Conservation (phyloP, 2,888 invertebrate species). For the Punctoribates punctum region DNA sequence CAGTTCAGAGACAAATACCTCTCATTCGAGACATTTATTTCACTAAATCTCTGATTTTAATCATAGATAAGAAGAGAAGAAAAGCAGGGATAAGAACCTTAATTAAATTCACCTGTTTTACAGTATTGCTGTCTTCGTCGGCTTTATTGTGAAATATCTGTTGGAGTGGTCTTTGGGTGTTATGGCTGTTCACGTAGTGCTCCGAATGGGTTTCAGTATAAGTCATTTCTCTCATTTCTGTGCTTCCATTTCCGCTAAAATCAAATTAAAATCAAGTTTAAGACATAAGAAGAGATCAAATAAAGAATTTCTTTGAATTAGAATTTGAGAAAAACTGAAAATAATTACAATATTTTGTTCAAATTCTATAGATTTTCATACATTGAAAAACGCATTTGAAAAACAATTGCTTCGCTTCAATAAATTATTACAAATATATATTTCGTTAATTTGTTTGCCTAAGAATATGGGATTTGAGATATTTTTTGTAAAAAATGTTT, state of each 20-base stretch:
- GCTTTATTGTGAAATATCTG: constrained; percentile 29
- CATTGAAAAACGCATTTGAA: too few species aligned
- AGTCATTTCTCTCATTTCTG: constrained; percentile 20
- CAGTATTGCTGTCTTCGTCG: constrained; percentile 52
- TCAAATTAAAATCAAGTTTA: not conserved
- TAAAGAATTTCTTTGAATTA: too few species aligned
- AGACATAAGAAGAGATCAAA: too few species aligned
- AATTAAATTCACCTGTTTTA: constrained; percentile 52
- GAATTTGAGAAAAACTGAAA: not conserved
- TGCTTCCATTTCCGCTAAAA: not conserved
- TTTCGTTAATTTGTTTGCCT: too few species aligned
- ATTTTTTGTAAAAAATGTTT: too few species aligned
- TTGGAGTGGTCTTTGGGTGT: constrained; percentile 24
- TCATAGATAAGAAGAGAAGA: not conserved
- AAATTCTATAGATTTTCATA: too few species aligned
- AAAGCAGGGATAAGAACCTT: constrained; percentile 8
- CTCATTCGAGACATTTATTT: not conserved
- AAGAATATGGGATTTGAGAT: too few species aligned
- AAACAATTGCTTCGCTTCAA: too few species aligned
- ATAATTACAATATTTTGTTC: too few species aligned
- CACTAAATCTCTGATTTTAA: not conserved
- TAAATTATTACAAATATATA: too few species aligned
- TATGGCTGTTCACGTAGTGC: not conserved
- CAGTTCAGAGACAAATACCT: constrained; percentile 1
- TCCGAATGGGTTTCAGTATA: not conserved